Conservation (phyloP, 2,888 invertebrate species). For the Drosophila sordidapex region DNA sequence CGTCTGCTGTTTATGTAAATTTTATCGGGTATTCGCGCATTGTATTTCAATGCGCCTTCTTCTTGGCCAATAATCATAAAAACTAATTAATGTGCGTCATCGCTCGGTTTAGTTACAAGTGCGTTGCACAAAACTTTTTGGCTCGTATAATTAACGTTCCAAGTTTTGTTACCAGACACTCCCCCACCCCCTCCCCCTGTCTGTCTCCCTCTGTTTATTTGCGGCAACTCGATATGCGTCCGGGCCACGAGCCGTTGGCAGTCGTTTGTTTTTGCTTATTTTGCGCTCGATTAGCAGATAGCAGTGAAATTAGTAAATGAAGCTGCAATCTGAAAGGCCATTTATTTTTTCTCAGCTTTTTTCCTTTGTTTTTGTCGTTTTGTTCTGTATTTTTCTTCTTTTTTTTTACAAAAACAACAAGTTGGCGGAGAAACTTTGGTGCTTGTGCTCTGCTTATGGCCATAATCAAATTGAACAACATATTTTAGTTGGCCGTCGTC, state of each 20-base stretch:
- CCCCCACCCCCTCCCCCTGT: too few relatives aligned
- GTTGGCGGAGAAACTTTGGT: conserved; percentile 44
- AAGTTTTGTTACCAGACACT: conserved; percentile 51
- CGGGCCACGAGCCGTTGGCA: conserved; percentile 23
- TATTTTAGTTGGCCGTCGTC: conserved; percentile 16
- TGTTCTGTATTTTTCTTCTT: not conserved
- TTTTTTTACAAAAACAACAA: conserved; percentile 1
- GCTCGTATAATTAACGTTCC: conserved; percentile 75
- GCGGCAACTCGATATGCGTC: conserved; percentile 61
- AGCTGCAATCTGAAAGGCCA: conserved; percentile 80
- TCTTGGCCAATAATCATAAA: conserved; percentile 76
- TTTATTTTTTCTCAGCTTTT: conserved; percentile 60
- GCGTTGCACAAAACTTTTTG: conserved; percentile 68
- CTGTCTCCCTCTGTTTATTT: not conserved
- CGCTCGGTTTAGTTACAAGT: conserved; percentile 73
- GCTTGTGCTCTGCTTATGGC: conserved; percentile 63
- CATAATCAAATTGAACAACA: conserved; percentile 70
- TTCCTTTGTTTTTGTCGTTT: conserved; percentile 5
- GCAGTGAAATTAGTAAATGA: conserved; percentile 79
- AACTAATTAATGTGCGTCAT: conserved; percentile 79
- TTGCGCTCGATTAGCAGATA: conserved; percentile 80
- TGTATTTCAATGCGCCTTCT: conserved; percentile 68
- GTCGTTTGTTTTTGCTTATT: conserved; percentile 75
- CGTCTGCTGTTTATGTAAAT: conserved; percentile 54
- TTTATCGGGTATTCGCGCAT: conserved; percentile 57